Conservation (phyloP, 2,888 invertebrate species). For the Drosophila borealis region DNA sequence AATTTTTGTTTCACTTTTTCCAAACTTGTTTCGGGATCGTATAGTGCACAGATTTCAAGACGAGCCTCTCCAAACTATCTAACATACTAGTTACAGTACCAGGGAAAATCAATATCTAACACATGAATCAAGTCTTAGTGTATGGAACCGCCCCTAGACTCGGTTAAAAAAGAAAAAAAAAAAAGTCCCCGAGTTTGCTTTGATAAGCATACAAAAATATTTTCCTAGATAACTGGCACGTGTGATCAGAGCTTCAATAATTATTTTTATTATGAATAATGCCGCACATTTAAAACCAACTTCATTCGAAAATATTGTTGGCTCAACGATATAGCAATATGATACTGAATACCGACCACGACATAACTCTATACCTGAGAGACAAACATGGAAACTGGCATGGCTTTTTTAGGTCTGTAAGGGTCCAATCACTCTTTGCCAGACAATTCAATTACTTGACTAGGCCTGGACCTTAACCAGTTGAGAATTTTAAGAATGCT, state of each 20-base stretch:
- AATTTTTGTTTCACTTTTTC: slow-evolving; percentile 41
- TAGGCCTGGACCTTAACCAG: background rate
- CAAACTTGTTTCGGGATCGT: slow-evolving; percentile 34
- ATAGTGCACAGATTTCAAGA: slow-evolving; percentile 17
- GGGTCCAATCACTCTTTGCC: too few relatives aligned
- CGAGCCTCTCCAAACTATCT: slow-evolving; percentile 42
- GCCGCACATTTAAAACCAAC: slow-evolving; percentile 9
- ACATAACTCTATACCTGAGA: too few relatives aligned
- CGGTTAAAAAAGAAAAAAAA: background rate
- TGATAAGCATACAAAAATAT: slow-evolving; percentile 22
- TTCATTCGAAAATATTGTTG: slow-evolving; percentile 1
- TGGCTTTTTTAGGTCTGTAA: too few relatives aligned
- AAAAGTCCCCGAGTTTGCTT: slow-evolving; percentile 7
- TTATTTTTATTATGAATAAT: slow-evolving; percentile 23
- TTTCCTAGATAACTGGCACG: slow-evolving; percentile 31
- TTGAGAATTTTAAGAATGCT: background rate
- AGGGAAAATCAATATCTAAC: background rate
- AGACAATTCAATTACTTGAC: background rate
- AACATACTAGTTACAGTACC: background rate
- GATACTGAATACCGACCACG: too few relatives aligned
- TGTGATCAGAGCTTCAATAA: slow-evolving; percentile 17
- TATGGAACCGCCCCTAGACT: background rate
- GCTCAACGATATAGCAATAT: background rate
- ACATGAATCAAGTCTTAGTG: slow-evolving; percentile 13
- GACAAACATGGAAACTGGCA: too few relatives aligned